Base-by-base conservation (phyloP, 1,140 invertebrate species). In the Rhyzopertha dominica region DNA sequence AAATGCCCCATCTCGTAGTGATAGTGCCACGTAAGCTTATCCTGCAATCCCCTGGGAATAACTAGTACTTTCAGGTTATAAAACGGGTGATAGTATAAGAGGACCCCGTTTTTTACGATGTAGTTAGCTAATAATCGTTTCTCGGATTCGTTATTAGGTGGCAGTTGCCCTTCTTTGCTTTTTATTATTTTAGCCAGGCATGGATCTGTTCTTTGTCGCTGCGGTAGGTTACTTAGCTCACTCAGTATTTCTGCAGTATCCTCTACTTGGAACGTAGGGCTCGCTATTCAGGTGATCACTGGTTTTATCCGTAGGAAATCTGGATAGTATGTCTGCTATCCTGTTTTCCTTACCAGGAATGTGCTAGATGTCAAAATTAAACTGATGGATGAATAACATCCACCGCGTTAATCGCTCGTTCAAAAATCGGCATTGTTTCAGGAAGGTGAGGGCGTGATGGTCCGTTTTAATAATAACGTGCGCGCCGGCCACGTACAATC, bases 381-480 rank as follows among this genome's bases (percentile, higher is more conserved):
- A 73, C 18, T 65, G 54, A 51, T 71, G 66, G 9, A 74, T 37
- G 32, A 54, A 41, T 18, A 69, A 20, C n/a, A 47, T 40, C 69
- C 70, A 75, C 10, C 69, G 40, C 1, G 59, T 65, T 5, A 74
- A 42, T 37, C 69, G 37, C 13, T 58, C 53, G 18, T 50, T 65
- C 14, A 59, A 53, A 35, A 67, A 61, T 31, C 61, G 66, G 12
- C 63, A 63, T 5, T 53, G 48, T 14, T 54, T 55, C 3, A 74
- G 44, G 56, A 64, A 74, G 5, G 41, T 58, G 16, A 74, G 50
- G 0, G 63, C 54, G 34, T 66, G 58, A 47, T 76, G 69, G 43
- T 77, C 72, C 0, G 72, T 74, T 41, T 58, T 40, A n/a, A 74
- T 61, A 1, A n/a, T 26, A n/a, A 26, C 8, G n/a, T n/a, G 25